These are phyloP conservation scores for Stegastes partitus DNA, from an alignment of 2,113 vertebrate species.

Conservation along the genomic window DNA sequence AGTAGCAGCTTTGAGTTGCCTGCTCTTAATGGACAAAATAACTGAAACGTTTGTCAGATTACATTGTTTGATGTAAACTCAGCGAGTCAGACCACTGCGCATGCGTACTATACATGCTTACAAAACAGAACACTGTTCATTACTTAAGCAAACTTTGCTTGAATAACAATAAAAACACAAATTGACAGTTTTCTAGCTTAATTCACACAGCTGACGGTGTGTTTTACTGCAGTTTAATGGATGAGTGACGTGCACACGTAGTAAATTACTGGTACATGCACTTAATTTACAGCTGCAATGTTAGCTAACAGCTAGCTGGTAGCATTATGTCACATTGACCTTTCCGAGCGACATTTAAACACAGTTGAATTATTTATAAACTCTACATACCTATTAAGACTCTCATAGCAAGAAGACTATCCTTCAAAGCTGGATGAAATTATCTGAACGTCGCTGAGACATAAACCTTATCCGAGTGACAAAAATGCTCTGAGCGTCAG, in stretches of 20 bases:
- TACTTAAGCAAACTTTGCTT: not conserved
- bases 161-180: not conserved
- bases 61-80: no score
- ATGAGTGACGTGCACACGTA: not conserved
- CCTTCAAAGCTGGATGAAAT: not conserved
- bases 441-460: no score
- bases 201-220: fast-evolving
- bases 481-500: not conserved
- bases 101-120: constrained; percentile 69
- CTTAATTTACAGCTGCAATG: not conserved
- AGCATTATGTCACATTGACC: constrained; percentile 44
- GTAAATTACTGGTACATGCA: fast-evolving
- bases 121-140: constrained; percentile 52
- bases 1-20: no score
- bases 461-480: not conserved
- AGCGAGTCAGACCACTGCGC: constrained; percentile 20
- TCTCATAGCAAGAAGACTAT: constrained; percentile 69
- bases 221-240: fast-evolving
- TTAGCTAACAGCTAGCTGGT: constrained; percentile 35
- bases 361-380: not conserved
- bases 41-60: no score
- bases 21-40: no score
- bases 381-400: constrained; percentile 82
- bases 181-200: fast-evolving
- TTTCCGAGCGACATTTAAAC: not conserved